phyloP scores from a whole-genome alignment of 2,888 invertebrate genomes.

The Aelia acuminata region DNA sequence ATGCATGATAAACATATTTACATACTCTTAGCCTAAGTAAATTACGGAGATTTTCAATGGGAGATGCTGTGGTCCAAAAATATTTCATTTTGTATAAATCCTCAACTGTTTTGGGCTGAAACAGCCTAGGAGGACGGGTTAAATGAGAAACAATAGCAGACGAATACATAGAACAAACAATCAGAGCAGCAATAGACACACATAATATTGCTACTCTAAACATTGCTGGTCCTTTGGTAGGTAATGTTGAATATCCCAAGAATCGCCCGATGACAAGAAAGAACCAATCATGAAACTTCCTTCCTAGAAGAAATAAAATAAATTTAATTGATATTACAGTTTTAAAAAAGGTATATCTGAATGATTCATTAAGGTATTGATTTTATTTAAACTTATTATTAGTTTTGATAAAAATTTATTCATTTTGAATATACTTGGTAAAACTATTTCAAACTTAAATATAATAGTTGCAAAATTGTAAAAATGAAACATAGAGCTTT shows the following conservation, averaged over 20 bases:
- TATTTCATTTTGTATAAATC: constrained; percentile 5
- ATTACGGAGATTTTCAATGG: background rate
- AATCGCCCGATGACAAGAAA: constrained; percentile 52
- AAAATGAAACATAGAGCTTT: too few relatives aligned
- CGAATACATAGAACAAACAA: constrained; percentile 34
- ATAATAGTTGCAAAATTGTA: too few relatives aligned
- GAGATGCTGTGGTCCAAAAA: constrained; percentile 1
- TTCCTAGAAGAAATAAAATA: background rate
- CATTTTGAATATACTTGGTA: too few relatives aligned
- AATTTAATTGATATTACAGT: background rate
- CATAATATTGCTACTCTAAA: background rate
- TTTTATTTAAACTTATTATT: too few relatives aligned
- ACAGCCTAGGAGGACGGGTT: background rate
- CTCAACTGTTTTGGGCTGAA: background rate
- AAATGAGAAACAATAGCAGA: constrained; percentile 50
- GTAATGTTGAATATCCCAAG: background rate
- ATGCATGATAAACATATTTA: background rate
- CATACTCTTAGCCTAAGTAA: background rate
- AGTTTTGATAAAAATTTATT: too few relatives aligned
- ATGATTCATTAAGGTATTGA: background rate
- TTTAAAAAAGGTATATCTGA: background rate
- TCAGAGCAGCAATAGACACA: constrained; percentile 45
- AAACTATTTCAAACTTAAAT: too few relatives aligned
- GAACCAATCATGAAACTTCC: constrained; percentile 11
- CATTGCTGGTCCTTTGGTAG: background rate